Conservation (phyloP, 2,888 invertebrate genomes). For the Blastobasis lacticolella region DNA sequence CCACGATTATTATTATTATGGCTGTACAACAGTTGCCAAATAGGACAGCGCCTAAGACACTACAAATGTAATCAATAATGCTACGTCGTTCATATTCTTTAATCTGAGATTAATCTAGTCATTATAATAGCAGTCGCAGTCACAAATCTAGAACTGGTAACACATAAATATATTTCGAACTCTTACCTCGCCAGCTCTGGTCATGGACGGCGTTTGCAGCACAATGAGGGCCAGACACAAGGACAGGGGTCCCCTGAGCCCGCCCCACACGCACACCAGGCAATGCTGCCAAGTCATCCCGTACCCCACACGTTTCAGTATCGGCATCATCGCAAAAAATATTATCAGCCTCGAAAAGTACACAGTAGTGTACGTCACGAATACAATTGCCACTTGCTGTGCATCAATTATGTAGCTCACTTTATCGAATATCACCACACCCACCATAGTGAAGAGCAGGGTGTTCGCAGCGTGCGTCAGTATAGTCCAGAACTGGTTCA, state of each 20-base stretch:
- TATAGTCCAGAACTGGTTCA: conserved; percentile 50
- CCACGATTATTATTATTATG: no score
- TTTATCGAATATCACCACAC: conserved; percentile 74
- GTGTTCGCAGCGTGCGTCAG: conserved; percentile 62
- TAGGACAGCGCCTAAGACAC: no score
- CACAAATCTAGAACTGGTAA: no score
- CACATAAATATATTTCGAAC: neutral
- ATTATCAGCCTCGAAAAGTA: conserved; percentile 62
- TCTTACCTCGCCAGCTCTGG: conserved; percentile 48
- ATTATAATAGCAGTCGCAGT: no score
- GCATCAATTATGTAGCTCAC: conserved; percentile 55
- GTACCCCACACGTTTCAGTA: conserved; percentile 69
- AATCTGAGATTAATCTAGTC: no score
- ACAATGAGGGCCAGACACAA: conserved; percentile 74
- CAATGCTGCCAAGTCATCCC: conserved; percentile 74
- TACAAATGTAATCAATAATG: no score
- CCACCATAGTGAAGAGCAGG: conserved; percentile 75
- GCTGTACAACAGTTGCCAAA: no score
- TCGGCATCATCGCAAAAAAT: conserved; percentile 63
- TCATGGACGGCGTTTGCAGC: conserved; percentile 47
- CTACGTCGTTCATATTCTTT: no score
- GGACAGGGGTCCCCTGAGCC: conserved; percentile 74
- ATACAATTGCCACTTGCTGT: conserved; percentile 47
- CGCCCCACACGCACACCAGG: conserved; percentile 77
- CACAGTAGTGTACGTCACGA: conserved; percentile 62